A percentile compares a stretch with the other conserved stretches of the same genome.
These are phyloP conservation scores for Orthonychiurus folsomi DNA, from an alignment of 2,888 invertebrate species.

Conservation along the genomic window DNA sequence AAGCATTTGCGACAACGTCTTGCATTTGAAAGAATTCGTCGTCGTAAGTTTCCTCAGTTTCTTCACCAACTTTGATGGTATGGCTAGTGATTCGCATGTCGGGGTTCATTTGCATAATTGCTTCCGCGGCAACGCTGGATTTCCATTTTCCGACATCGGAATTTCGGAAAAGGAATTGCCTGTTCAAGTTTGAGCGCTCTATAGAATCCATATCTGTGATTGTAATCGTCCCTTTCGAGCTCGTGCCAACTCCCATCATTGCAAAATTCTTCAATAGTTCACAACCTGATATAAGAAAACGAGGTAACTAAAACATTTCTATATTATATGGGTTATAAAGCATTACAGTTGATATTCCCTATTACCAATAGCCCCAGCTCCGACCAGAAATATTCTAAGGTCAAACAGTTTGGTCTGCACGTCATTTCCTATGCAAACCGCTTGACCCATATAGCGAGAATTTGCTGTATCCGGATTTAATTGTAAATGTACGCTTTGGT, in stretches of 20 bases:
- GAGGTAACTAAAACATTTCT: neutral
- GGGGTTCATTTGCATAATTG: constrained; percentile 75
- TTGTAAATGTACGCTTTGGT: no score
- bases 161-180: constrained; percentile 93
- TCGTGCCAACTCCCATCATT: constrained; percentile 82
- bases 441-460: constrained; percentile 72
- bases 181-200: constrained; percentile 94
- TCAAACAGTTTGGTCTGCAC: constrained; percentile 76
- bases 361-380: constrained; percentile 71
- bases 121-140: constrained; percentile 79
- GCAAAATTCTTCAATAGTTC: constrained; percentile 97
- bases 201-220: constrained; percentile 99
- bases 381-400: constrained; percentile 71
- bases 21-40: constrained; percentile 87
- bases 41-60: constrained; percentile 87
- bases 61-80: constrained; percentile 83
- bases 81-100: constrained; percentile 66
- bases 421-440: constrained; percentile 80
- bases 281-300: constrained; percentile 49
- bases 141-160: constrained; percentile 88
- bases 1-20: constrained; percentile 91
- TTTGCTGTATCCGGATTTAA: neutral
- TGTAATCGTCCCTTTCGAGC: constrained; percentile 58
- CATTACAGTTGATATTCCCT: neutral
- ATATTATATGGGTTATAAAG: neutral